Conservation (phyloP, 2,888 invertebrate genomes). For the Lasioglossum oenotherae region DNA sequence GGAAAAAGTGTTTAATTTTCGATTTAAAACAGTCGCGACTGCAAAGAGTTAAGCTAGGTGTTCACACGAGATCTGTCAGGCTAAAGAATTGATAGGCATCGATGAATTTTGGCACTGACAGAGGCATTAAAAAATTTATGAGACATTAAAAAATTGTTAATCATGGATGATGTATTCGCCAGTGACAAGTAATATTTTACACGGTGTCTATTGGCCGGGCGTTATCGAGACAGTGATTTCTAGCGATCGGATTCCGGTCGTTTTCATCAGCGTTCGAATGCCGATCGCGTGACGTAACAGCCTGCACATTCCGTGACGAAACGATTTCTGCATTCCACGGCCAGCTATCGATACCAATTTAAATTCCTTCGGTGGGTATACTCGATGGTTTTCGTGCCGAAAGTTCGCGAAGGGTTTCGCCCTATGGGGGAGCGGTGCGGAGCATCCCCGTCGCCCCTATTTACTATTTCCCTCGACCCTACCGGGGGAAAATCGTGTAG, state of each 20-base stretch:
- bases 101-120: too few species aligned
- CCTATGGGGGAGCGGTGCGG: conserved; percentile 28
- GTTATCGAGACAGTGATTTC: conserved; percentile 8
- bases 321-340: conserved; percentile 69
- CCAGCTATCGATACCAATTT: conserved; percentile 75
- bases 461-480: conserved; percentile 77
- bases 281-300: conserved; percentile 37
- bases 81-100: too few species aligned
- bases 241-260: not conserved
- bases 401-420: conserved; percentile 60
- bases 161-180: not conserved
- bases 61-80: too few species aligned
- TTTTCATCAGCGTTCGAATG: conserved; percentile 8
- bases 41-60: too few species aligned
- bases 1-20: too few species aligned
- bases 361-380: conserved; percentile 72
- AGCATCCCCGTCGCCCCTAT: conserved; percentile 73
- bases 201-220: not conserved
- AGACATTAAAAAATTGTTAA: not conserved
- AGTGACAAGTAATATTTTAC: not conserved
- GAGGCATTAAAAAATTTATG: too few species aligned
- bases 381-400: conserved; percentile 40
- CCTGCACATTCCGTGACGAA: conserved; percentile 56
- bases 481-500: conserved; percentile 81
- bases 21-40: too few species aligned